A percentile compares a stretch with the other conserved stretches of the same genome.
phyloP scores from a whole-genome alignment of 2,113 vertebrate genomes.

The Vulpes ferrilata region DNA sequence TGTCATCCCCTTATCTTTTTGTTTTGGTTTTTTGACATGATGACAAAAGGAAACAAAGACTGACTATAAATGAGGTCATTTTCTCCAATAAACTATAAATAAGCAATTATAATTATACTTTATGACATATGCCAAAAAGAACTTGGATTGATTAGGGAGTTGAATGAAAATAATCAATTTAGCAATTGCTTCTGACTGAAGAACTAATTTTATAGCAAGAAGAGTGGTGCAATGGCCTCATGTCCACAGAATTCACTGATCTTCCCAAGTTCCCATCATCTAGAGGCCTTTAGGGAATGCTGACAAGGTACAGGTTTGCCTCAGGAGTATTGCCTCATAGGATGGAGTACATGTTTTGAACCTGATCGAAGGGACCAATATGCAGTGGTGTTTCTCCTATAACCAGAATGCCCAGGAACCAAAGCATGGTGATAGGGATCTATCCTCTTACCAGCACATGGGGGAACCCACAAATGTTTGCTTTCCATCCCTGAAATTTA shows the following conservation, averaged over 20 bases:
- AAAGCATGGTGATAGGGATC: background rate
- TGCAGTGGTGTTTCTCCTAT: background rate
- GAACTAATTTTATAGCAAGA: conserved; percentile 19
- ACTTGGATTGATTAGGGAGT: background rate
- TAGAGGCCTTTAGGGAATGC: background rate
- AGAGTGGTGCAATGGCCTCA: background rate
- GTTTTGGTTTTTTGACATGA: conserved; percentile 25
- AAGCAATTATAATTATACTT: background rate
- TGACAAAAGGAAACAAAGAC: background rate
- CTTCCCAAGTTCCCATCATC: background rate
- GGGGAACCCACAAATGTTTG: background rate
- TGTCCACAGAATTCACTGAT: background rate
- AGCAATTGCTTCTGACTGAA: conserved; percentile 14
- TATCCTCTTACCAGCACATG: background rate
- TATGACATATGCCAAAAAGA: background rate
- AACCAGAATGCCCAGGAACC: background rate
- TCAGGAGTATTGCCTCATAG: background rate
- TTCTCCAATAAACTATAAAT: background rate
- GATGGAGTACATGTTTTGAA: background rate
- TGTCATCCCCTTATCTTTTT: background rate
- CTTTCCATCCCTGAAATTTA: background rate
- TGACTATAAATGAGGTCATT: background rate
- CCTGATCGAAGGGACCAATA: background rate
- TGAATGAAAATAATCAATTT: background rate
- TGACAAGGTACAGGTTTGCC: background rate